Percentiles rank a stretch among this genome's conserved stretches.
phyloP scores from a whole-genome alignment of 2,888 invertebrate species.

The Chymomyza fuscimana region DNA sequence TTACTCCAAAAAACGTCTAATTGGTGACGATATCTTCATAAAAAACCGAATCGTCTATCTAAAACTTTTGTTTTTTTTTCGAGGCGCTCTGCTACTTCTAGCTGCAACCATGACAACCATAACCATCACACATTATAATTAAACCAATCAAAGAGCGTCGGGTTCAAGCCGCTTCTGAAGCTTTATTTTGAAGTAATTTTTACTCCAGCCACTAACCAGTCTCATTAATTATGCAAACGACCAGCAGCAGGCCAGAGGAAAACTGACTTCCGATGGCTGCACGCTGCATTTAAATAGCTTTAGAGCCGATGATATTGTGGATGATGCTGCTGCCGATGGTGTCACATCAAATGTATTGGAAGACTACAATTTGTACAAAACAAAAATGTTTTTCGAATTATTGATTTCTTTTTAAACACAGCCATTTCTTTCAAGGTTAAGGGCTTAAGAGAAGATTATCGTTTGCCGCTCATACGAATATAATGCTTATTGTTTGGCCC shows the following conservation, averaged over 20 bases:
- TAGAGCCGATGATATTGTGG: neutral
- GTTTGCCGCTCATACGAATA: constrained; percentile 30
- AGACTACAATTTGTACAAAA: neutral
- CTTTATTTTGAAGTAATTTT: neutral
- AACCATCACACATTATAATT: neutral
- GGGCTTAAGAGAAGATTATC: constrained; percentile 16
- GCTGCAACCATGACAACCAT: neutral
- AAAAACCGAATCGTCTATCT: too few relatives aligned
- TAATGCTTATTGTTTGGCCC: constrained; percentile 12
- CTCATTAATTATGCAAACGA: neutral
- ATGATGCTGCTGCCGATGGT: neutral
- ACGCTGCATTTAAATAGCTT: neutral
- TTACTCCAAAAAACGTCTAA: too few relatives aligned
- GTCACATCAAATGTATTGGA: neutral
- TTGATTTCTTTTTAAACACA: constrained; percentile 8
- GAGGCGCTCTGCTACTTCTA: neutral
- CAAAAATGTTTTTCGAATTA: neutral
- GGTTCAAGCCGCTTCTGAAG: neutral
- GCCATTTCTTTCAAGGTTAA: constrained; percentile 55
- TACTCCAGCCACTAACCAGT: neutral
- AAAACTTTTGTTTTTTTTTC: too few relatives aligned
- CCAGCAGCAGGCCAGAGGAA: neutral
- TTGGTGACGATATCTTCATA: too few relatives aligned
- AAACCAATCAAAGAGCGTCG: neutral
- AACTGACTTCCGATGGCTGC: neutral